Conservation (phyloP, 1,140 invertebrate genomes). For the Drosophila arawakana region DNA sequence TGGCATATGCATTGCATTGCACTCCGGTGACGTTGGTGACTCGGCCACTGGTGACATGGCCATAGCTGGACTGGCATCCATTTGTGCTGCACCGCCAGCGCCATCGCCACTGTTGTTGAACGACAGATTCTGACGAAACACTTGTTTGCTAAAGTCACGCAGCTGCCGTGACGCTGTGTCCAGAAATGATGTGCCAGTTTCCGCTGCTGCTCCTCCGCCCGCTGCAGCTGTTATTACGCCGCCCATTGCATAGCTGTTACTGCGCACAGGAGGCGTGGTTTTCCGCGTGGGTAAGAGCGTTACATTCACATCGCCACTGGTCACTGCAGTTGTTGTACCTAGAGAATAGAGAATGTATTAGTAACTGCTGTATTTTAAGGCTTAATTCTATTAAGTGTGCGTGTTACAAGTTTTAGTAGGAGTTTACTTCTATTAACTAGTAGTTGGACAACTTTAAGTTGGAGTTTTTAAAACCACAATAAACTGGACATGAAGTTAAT, state of each 20-base stretch:
- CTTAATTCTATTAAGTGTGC: too few relatives aligned
- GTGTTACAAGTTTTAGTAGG: too few relatives aligned
- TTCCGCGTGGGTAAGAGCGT: constrained; percentile 32
- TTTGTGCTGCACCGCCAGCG: not conserved
- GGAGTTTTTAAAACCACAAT: too few relatives aligned
- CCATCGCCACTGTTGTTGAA: constrained; percentile 68
- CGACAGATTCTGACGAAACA: constrained; percentile 79
- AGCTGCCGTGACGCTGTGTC: constrained; percentile 78
- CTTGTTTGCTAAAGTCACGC: constrained; percentile 77
- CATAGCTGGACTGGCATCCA: constrained; percentile 28
- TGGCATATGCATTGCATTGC: constrained; percentile 65
- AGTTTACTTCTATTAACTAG: too few relatives aligned
- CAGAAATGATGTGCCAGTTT: constrained; percentile 57
- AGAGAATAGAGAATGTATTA: not conserved
- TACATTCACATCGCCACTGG: constrained; percentile 30
- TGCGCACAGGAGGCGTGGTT: constrained; percentile 32
- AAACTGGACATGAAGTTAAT: too few relatives aligned
- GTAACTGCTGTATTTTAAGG: too few relatives aligned
- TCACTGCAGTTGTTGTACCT: constrained; percentile 25
- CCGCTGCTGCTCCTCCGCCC: constrained; percentile 12
- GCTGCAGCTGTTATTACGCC: constrained; percentile 25
- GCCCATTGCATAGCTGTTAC: constrained; percentile 26
- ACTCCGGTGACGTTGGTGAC: constrained; percentile 46
- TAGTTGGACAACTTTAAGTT: too few relatives aligned
- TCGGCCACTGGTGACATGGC: constrained; percentile 35